These are phyloP conservation scores for Heteropelma amictum DNA, from an alignment of 2,888 invertebrate species.

Conservation along the genomic window DNA sequence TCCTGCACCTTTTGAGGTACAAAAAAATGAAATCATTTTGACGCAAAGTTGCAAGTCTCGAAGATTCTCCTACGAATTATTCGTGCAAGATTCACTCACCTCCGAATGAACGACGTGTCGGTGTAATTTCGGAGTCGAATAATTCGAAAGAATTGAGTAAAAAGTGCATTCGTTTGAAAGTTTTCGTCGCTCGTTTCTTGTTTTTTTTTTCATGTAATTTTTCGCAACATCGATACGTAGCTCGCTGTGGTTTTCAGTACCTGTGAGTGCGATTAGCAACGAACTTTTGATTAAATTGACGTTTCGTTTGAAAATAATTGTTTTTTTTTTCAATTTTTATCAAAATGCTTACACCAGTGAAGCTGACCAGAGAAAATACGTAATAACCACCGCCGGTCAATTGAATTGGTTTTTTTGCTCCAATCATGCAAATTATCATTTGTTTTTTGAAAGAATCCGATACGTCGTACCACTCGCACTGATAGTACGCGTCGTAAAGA, in stretches of 20 bases:
- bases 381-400: constrained; percentile 41
- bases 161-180: no score
- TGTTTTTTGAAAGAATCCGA: constrained; percentile 37
- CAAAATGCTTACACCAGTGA: constrained; percentile 36
- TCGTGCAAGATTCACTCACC: no score
- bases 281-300: no score
- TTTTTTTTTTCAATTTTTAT: no score
- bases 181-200: neutral
- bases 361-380: constrained; percentile 25
- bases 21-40: no score
- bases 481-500: constrained; percentile 30
- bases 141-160: no score
- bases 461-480: constrained; percentile 36
- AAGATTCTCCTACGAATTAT: no score
- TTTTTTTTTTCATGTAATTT: neutral
- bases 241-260: constrained; percentile 32
- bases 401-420: constrained; percentile 31
- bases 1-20: no score
- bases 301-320: no score
- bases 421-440: constrained; percentile 33
- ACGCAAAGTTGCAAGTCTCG: no score
- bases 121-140: no score
- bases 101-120: no score
- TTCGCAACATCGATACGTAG: constrained; percentile 38
- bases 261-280: neutral